Evolutionary conservation across 2,113 vertebrate species (phyloP).

Genomic region (Riparia riparia): DNA sequence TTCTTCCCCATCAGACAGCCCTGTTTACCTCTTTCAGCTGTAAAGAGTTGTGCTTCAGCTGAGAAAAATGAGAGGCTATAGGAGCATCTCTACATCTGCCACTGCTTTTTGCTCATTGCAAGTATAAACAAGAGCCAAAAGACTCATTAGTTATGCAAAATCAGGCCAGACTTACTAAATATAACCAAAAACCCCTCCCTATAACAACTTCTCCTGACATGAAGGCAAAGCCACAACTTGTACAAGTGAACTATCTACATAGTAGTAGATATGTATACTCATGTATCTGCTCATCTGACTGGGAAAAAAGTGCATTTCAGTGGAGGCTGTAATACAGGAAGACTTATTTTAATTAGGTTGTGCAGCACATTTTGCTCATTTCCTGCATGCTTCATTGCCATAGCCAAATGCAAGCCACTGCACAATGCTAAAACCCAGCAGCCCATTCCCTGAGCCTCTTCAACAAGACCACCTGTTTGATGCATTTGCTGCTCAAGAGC

Average conservation of each 20-base stretch:
- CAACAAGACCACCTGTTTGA: neutral
- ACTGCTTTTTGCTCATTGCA: neutral
- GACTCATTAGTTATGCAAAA: neutral
- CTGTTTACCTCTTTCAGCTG: neutral
- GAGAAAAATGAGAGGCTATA: neutral
- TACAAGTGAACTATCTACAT: neutral
- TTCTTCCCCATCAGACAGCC: neutral
- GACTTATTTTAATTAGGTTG: neutral
- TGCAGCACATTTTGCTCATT: neutral
- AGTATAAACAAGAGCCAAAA: neutral
- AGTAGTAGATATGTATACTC: accelerated
- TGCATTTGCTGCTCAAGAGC: neutral
- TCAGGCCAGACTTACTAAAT: neutral
- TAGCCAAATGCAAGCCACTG: neutral
- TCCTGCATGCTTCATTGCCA: neutral
- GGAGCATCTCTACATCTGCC: neutral
- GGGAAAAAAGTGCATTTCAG: neutral
- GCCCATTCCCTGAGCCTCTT: neutral
- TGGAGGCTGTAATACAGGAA: neutral
- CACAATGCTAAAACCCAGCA: neutral
- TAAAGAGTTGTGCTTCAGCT: neutral
- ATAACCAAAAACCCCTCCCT: neutral
- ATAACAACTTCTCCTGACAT: neutral
- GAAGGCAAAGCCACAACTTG: neutral
- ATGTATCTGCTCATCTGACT: neutral